Percentiles rank a stretch among this genome's conserved stretches.
These are phyloP conservation scores for Bothrops jararaca DNA, from an alignment of 2,113 vertebrate species.

Conservation along the genomic window DNA sequence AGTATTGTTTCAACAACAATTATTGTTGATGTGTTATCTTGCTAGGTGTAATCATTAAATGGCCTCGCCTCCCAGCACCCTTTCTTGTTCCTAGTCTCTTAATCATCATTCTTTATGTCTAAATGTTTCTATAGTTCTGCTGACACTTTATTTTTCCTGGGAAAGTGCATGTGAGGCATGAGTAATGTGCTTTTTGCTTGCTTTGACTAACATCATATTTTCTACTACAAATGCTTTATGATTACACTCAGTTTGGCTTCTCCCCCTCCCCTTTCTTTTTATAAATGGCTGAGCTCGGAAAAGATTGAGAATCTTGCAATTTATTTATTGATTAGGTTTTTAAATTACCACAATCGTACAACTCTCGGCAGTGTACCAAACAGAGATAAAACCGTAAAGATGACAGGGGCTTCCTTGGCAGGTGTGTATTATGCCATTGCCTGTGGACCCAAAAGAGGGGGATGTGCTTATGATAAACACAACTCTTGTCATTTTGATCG, in stretches of 20 bases:
- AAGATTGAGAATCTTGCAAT: background rate
- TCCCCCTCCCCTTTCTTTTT: background rate
- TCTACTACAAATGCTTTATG: background rate
- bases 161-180: background rate
- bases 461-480: background rate
- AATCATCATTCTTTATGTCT: background rate
- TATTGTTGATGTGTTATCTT: background rate
- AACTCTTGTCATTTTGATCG: background rate
- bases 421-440: background rate
- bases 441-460: background rate
- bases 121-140: background rate
- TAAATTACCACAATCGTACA: background rate
- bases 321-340: background rate
- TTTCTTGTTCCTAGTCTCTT: background rate
- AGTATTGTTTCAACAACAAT: background rate
- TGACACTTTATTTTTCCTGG: background rate
- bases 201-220: background rate
- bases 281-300: background rate
- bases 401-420: background rate
- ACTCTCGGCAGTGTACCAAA: background rate
- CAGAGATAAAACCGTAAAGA: background rate
- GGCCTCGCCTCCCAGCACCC: background rate
- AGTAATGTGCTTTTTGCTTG: background rate
- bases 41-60: background rate
- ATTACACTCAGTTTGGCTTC: background rate